phyloP scores from a whole-genome alignment of 2,797 vertebrate genomes.

The Arnoldichthys spilopterus region DNA sequence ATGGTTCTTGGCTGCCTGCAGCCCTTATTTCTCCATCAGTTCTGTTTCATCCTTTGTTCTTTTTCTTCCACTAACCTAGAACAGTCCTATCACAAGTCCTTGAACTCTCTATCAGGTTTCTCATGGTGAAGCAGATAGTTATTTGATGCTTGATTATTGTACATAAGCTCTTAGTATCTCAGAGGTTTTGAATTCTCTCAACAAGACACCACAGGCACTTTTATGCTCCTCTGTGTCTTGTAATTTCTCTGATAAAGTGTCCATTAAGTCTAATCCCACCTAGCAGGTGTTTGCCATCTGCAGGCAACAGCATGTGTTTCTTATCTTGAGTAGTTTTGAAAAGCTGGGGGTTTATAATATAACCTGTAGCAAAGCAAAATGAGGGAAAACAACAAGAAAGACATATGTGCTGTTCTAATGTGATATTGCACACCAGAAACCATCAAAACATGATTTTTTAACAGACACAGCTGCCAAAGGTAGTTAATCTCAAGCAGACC shows the following conservation, averaged over 20 bases:
- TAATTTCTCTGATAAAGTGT: constrained; percentile 38
- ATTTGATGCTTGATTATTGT: constrained; percentile 11
- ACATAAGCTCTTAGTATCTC: neutral
- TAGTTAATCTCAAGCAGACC: neutral
- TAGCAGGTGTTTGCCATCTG: constrained; percentile 16
- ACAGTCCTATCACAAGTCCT: neutral
- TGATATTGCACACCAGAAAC: neutral
- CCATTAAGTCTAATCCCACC: constrained; percentile 27
- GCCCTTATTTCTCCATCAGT: neutral
- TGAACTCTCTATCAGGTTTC: neutral
- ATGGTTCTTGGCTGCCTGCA: constrained; percentile 23
- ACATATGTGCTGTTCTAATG: neutral
- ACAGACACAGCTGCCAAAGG: neutral
- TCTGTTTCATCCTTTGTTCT: constrained; percentile 3
- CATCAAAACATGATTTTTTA: neutral
- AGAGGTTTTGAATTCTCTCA: constrained; percentile 16
- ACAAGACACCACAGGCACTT: neutral
- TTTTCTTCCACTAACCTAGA: neutral
- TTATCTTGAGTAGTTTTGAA: constrained; percentile 29
- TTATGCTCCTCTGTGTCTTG: constrained; percentile 12
- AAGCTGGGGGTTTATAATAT: neutral
- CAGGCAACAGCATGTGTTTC: constrained; percentile 2
- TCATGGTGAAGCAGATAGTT: neutral
- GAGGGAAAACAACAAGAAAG: neutral
- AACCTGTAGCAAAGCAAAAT: constrained; percentile 15